A percentile compares a stretch with the other conserved stretches of the same genome.
Evolutionary conservation across 2,113 vertebrate genomes (phyloP).

Genomic region (Ciconia stormi): DNA sequence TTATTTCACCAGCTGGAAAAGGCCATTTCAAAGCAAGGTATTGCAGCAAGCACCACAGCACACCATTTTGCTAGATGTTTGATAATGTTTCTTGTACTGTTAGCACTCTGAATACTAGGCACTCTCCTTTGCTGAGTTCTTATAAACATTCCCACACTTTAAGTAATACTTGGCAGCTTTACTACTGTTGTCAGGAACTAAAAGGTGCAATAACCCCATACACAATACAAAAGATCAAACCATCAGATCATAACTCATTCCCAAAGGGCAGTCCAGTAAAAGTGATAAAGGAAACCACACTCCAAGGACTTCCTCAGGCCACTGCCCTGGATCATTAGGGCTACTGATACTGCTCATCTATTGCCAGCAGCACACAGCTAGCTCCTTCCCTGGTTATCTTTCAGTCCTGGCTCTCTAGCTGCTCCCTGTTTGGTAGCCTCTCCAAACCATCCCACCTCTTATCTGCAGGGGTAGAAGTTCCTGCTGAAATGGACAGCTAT

Average conservation of each 20-base stretch:
- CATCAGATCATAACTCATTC: slow-evolving; percentile 43
- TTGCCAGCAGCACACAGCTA: background rate
- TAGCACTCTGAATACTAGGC: background rate
- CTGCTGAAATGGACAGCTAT: background rate
- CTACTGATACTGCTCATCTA: slow-evolving; percentile 3
- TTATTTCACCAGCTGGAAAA: background rate
- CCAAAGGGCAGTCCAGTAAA: slow-evolving; percentile 42
- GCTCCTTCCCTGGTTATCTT: background rate
- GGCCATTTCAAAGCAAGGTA: background rate
- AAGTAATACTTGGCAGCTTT: slow-evolving; percentile 61
- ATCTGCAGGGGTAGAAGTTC: background rate
- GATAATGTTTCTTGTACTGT: background rate
- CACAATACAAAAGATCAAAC: slow-evolving; percentile 60
- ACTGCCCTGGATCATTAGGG: slow-evolving; percentile 35
- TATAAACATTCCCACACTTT: slow-evolving; percentile 67
- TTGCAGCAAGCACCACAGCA: background rate
- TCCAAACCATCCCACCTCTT: background rate
- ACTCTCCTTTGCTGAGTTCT: slow-evolving; percentile 11
- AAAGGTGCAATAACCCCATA: slow-evolving; percentile 53
- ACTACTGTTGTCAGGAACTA: slow-evolving; percentile 54
- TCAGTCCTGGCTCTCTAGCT: background rate
- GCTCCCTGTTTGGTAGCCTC: background rate
- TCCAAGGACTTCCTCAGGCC: slow-evolving; percentile 67
- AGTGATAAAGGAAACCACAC: slow-evolving; percentile 56
- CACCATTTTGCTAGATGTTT: background rate